Evolutionary conservation across 2,888 invertebrate genomes (phyloP).

Genomic region (Deroplatys truncata): DNA sequence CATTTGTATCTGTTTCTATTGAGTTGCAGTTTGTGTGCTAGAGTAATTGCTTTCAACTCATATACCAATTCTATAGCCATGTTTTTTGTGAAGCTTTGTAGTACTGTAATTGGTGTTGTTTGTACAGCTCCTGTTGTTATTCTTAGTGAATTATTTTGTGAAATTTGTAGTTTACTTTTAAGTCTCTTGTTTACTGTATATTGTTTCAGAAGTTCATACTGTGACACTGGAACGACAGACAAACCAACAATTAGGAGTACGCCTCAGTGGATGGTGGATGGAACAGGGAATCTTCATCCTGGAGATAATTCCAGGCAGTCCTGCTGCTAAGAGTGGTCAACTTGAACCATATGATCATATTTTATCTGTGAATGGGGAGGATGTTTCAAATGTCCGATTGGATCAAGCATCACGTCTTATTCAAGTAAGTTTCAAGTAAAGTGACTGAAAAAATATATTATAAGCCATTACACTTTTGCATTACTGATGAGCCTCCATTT

Average conservation of each 20-base stretch:
- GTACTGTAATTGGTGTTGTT: no score
- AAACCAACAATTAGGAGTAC: constrained; percentile 45
- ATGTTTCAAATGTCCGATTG: constrained; percentile 44
- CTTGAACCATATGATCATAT: constrained; percentile 46
- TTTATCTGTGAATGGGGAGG: constrained; percentile 46
- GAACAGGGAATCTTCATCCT: constrained; percentile 38
- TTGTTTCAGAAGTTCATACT: constrained; percentile 41
- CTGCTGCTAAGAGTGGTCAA: constrained; percentile 44
- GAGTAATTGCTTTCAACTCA: no score
- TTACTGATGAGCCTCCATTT: no score
- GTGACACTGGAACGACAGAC: constrained; percentile 43
- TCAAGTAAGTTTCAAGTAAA: constrained; percentile 32
- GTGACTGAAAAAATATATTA: background rate
- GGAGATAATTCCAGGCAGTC: constrained; percentile 41
- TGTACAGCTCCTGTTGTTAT: no score
- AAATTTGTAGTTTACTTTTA: no score
- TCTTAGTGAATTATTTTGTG: no score
- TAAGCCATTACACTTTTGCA: no score
- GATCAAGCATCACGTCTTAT: constrained; percentile 44
- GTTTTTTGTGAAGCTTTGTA: no score
- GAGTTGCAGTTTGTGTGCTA: no score
- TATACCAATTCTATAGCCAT: no score
- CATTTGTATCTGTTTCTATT: no score
- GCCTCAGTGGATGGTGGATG: constrained; percentile 32
- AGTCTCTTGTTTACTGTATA: no score